A percentile compares a stretch with the other conserved stretches of the same genome.
These are phyloP conservation scores for Mesocricetus auratus DNA, from an alignment of 2,113 vertebrate genomes.

Conservation along the genomic window DNA sequence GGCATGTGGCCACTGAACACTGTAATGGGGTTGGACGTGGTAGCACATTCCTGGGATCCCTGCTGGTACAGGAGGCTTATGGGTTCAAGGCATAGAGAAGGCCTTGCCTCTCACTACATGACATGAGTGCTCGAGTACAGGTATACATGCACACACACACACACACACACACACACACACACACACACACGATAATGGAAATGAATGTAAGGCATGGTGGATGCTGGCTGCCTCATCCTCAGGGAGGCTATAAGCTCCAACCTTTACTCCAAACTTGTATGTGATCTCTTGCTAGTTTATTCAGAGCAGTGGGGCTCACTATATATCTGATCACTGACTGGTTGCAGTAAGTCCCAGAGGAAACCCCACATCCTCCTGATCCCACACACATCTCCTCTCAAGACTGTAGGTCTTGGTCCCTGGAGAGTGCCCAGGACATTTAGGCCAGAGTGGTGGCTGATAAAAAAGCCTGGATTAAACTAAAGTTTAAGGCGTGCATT, in stretches of 20 bases:
- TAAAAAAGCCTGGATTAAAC: not conserved
- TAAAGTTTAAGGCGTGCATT: not conserved
- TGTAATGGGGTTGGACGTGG: not conserved
- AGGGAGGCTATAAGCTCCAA: not conserved
- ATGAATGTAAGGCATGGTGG: not conserved
- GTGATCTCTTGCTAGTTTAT: not conserved
- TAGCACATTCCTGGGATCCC: not conserved
- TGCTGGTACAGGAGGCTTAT: not conserved
- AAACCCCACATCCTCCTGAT: not conserved
- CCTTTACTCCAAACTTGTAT: not conserved
- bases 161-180: accelerated
- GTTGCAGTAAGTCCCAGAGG: not conserved
- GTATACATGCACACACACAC: not conserved
- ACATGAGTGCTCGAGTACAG: not conserved
- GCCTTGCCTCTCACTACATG: too few species aligned
- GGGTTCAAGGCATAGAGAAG: not conserved
- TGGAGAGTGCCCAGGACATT: not conserved
- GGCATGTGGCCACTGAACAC: accelerated
- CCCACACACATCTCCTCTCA: not conserved
- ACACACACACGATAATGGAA: not conserved
- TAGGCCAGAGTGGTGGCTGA: not conserved
- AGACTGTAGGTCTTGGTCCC: not conserved
- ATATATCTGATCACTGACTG: not conserved
- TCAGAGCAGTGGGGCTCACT: not conserved
- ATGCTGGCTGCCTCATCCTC: not conserved